These are phyloP conservation scores for Drosophila mettleri DNA, from an alignment of 2,888 invertebrate genomes.

Conservation along the genomic window DNA sequence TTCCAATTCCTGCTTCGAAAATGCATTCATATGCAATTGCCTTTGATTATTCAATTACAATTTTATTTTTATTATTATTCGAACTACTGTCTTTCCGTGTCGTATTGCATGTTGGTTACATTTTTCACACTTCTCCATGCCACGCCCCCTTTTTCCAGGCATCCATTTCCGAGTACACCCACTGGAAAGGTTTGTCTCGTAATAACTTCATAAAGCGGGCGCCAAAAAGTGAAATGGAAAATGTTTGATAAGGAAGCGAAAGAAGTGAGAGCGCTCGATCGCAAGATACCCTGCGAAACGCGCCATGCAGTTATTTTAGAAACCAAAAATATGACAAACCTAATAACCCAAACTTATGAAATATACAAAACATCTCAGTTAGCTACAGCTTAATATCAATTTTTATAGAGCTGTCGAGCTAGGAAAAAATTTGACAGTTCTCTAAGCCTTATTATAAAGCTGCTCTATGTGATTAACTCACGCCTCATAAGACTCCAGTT, in stretches of 20 bases:
- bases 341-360: too few relatives aligned
- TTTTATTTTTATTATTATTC: not conserved
- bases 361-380: too few relatives aligned
- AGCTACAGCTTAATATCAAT: not conserved
- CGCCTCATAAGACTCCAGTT: not conserved
- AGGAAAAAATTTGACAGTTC: conserved; percentile 10
- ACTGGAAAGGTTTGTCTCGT: conserved; percentile 35
- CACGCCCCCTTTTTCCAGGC: conserved; percentile 36
- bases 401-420: not conserved
- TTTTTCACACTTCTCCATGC: conserved; percentile 69
- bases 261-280: conserved; percentile 8
- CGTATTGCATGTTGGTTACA: conserved; percentile 48
- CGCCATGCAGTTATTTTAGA: not conserved
- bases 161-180: conserved; percentile 43
- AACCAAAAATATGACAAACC: too few relatives aligned
- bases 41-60: conserved; percentile 39
- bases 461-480: not conserved
- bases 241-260: conserved; percentile 8
- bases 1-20: conserved; percentile 2
- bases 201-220: conserved; percentile 72
- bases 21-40: conserved; percentile 14
- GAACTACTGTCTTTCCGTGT: conserved; percentile 21
- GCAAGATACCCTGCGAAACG: not conserved
- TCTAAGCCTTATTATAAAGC: too few relatives aligned
- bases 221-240: conserved; percentile 65